A percentile compares a stretch with the other conserved stretches of the same genome.
Evolutionary conservation across 1,140 invertebrate genomes (phyloP).

Genomic region (Melipona quadrifasciata): DNA sequence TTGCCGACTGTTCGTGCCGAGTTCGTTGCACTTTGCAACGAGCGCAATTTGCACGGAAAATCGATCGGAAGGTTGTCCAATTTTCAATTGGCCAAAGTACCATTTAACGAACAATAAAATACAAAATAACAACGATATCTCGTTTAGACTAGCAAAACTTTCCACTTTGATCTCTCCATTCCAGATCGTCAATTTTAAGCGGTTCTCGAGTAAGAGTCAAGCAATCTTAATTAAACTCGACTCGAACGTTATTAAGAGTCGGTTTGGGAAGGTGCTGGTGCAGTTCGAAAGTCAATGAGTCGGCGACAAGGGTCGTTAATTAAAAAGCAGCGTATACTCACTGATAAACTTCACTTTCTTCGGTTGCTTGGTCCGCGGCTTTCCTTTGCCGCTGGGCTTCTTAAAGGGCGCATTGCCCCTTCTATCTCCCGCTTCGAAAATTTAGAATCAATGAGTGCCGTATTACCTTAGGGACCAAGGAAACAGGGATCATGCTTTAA

Average conservation of each 20-base stretch:
- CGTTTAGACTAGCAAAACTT: neutral
- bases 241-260: neutral
- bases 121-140: neutral
- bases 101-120: neutral
- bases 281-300: neutral
- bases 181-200: neutral
- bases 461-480: constrained; percentile 30
- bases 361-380: constrained; percentile 89
- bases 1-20: constrained; percentile 43
- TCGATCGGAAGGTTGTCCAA: neutral
- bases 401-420: constrained; percentile 87
- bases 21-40: constrained; percentile 64
- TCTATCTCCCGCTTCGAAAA: constrained; percentile 83
- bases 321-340: constrained; percentile 84
- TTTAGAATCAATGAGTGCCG: constrained; percentile 54
- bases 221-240: neutral
- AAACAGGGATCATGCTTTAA: constrained; percentile 58
- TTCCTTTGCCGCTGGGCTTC: constrained; percentile 87
- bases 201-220: neutral
- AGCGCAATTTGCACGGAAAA: neutral
- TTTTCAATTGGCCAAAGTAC: neutral
- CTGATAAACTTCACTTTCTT: constrained; percentile 95
- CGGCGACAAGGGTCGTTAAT: constrained; percentile 5
- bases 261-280: neutral
- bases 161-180: neutral